These are phyloP conservation scores for Lamproptera curius DNA, from an alignment of 2,888 invertebrate species.

Conservation along the genomic window DNA sequence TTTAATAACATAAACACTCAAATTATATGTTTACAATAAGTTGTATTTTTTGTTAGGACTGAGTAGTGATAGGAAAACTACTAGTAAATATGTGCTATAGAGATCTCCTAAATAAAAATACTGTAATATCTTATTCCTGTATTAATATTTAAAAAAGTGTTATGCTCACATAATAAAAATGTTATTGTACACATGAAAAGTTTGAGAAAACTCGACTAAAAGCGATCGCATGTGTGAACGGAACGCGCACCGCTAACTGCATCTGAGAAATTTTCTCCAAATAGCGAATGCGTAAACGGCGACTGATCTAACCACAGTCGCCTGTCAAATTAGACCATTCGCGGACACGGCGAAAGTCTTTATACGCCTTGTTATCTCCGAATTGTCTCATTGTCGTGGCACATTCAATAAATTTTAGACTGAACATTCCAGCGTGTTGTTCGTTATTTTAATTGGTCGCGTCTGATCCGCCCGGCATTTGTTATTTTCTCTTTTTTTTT, in stretches of 20 bases:
- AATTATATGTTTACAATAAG: too few species aligned
- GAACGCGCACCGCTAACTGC: constrained; percentile 6
- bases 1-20: too few species aligned
- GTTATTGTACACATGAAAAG: too few species aligned
- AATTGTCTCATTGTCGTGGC: constrained; percentile 42
- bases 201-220: too few species aligned
- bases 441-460: constrained; percentile 34
- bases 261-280: neutral
- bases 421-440: constrained; percentile 26
- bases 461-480: constrained; percentile 24
- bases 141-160: too few species aligned
- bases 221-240: neutral
- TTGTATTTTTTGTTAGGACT: too few species aligned
- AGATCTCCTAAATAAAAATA: too few species aligned
- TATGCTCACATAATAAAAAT: too few species aligned
- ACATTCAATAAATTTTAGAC: constrained; percentile 34
- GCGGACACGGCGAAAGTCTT: constrained; percentile 59
- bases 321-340: constrained; percentile 60
- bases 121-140: too few species aligned
- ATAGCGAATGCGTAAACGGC: neutral
- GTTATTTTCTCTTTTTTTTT: constrained; percentile 33
- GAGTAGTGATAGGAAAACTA: too few species aligned
- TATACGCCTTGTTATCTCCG: constrained; percentile 55
- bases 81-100: too few species aligned
- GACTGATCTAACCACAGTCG: constrained; percentile 1